These are phyloP conservation scores for Zophobas morio DNA, from an alignment of 1,140 invertebrate species.

Conservation along the genomic window DNA sequence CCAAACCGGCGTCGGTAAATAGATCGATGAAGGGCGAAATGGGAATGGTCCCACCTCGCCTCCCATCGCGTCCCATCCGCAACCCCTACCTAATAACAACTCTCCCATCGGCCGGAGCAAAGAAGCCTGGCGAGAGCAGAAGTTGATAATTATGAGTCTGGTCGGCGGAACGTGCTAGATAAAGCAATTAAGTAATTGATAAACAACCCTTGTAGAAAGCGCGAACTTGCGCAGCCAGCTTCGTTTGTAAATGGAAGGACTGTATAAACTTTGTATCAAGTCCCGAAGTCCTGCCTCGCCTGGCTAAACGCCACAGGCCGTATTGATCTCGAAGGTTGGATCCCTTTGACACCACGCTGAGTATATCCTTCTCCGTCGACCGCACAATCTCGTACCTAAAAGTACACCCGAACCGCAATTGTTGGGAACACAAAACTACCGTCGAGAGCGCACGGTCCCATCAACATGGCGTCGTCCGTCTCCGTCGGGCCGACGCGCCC, in stretches of 20 bases:
- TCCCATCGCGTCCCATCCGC: no score
- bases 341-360: constrained; percentile 57
- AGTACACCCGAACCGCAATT: constrained; percentile 48
- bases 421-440: constrained; percentile 50
- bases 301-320: constrained; percentile 61
- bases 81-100: no score
- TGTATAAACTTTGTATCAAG: constrained; percentile 62
- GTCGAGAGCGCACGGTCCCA: constrained; percentile 50
- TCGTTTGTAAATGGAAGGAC: constrained; percentile 58
- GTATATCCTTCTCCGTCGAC: constrained; percentile 53
- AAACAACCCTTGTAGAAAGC: constrained; percentile 57
- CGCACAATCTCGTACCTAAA: constrained; percentile 43
- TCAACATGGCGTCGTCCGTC: constrained; percentile 47
- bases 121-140: constrained; percentile 30
- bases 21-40: no score
- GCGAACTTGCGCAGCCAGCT: constrained; percentile 41
- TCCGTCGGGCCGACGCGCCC: constrained; percentile 14
- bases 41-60: no score
- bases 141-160: constrained; percentile 60
- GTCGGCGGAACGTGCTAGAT: constrained; percentile 61
- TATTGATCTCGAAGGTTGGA: constrained; percentile 61
- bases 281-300: constrained; percentile 60
- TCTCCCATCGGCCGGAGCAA: not conserved
- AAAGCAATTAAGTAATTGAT: constrained; percentile 63
- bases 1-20: no score